A percentile compares a stretch with the other conserved stretches of the same genome.
Conservation (phyloP, 2,888 invertebrate species). For the Spisula solida region DNA sequence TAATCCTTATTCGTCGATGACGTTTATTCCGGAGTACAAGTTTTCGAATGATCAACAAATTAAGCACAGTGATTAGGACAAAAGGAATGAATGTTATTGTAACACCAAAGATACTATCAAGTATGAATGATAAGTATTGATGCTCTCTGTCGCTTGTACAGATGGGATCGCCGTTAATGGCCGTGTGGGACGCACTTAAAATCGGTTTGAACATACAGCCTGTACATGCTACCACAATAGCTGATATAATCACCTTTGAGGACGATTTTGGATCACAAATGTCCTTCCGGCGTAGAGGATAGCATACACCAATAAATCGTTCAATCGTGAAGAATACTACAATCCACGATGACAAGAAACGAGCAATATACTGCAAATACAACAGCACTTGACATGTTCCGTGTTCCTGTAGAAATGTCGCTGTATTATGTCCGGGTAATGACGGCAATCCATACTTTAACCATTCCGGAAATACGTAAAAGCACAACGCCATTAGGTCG, state of each 20-base stretch:
- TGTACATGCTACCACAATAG: constrained; percentile 72
- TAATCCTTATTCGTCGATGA: constrained; percentile 71
- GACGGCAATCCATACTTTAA: constrained; percentile 79
- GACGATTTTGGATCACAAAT: constrained; percentile 81
- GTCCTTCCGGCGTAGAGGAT: constrained; percentile 81
- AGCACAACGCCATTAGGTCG: constrained; percentile 91
- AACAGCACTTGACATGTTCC: constrained; percentile 92
- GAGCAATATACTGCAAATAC: constrained; percentile 89
- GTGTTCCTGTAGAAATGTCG: constrained; percentile 81
- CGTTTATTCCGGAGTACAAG: constrained; percentile 79
- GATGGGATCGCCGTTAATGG: constrained; percentile 60
- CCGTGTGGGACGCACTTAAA: constrained; percentile 72
- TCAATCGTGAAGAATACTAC: constrained; percentile 85
- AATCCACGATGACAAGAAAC: constrained; percentile 85
- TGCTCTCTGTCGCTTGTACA: constrained; percentile 78
- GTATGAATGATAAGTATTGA: constrained; percentile 75
- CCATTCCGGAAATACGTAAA: constrained; percentile 88
- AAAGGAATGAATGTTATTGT: constrained; percentile 84
- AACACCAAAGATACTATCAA: constrained; percentile 83
- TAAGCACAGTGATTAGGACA: constrained; percentile 81
- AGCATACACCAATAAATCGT: constrained; percentile 84
- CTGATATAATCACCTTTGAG: constrained; percentile 75
- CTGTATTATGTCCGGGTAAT: constrained; percentile 69
- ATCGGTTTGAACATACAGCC: constrained; percentile 82
- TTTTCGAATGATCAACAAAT: constrained; percentile 82